These are phyloP conservation scores for Eilema depressum DNA, from an alignment of 2,888 invertebrate genomes.

Conservation along the genomic window DNA sequence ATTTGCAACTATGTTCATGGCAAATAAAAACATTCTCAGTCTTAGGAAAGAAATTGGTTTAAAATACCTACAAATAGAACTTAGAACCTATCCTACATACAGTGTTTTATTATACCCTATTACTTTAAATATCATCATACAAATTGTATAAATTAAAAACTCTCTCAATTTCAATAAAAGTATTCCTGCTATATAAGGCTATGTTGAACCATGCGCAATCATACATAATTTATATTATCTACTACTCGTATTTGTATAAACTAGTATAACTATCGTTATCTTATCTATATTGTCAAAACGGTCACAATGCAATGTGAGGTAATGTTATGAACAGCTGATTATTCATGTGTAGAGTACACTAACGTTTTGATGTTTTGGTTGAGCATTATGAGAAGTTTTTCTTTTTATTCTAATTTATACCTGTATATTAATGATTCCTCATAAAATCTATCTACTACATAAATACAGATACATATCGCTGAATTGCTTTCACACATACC, in stretches of 20 bases:
- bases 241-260: constrained; percentile 8
- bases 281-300: constrained; percentile 43
- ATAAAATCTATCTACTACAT: too few species aligned
- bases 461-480: not conserved
- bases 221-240: not conserved
- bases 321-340: constrained; percentile 34
- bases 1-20: too few species aligned
- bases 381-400: not conserved
- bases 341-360: constrained; percentile 13
- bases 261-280: constrained; percentile 36
- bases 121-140: not conserved
- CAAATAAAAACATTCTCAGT: not conserved
- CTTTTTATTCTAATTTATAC: not conserved
- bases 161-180: not conserved
- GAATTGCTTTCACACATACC: not conserved
- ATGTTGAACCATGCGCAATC: not conserved
- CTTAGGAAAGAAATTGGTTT: not conserved
- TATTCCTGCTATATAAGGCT: not conserved
- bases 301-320: constrained; percentile 13
- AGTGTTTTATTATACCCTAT: too few species aligned
- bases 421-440: not conserved
- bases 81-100: too few species aligned
- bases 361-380: not conserved
- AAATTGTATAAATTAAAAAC: not conserved
- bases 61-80: too few species aligned